Percentiles rank a stretch among this genome's conserved stretches.
Evolutionary conservation across 1,140 invertebrate genomes (phyloP).

Genomic region (Drosophila burlai): DNA sequence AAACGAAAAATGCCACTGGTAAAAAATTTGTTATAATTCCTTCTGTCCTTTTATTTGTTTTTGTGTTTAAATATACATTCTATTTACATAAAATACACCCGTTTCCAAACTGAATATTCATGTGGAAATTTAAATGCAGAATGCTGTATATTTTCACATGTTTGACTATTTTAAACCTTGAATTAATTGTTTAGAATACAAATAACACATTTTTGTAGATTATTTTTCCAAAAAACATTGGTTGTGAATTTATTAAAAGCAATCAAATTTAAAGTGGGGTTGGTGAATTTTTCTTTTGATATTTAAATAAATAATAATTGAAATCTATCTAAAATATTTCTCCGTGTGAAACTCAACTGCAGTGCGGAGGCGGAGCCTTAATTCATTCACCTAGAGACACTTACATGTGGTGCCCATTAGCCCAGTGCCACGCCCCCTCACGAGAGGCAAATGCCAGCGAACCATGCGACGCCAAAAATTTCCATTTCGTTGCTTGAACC

Average conservation of each 20-base stretch:
- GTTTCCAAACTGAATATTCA: not conserved
- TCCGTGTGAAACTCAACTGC: not conserved
- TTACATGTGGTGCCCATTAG: conserved; percentile 62
- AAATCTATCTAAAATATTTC: not conserved
- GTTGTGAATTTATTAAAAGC: not conserved
- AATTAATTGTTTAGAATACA: not conserved
- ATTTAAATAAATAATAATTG: too few relatives aligned
- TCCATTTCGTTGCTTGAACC: conserved; percentile 74
- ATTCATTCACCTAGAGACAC: conserved; percentile 51
- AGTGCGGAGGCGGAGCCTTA: conserved; percentile 23
- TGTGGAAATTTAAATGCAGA: not conserved
- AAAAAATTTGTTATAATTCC: not conserved
- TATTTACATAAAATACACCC: not conserved
- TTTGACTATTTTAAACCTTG: not conserved
- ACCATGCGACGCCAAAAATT: conserved; percentile 64
- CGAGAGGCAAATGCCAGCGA: conserved; percentile 45
- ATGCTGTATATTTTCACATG: not conserved
- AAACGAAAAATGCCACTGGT: not conserved
- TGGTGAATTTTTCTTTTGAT: not conserved
- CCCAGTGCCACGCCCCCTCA: conserved; percentile 40
- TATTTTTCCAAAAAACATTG: not conserved
- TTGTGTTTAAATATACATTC: not conserved
- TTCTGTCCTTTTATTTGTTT: not conserved
- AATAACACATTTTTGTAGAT: not conserved
- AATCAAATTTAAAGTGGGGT: not conserved